Evolutionary conservation across 2,888 invertebrate genomes (phyloP).

Genomic region (Hanleya hanleyi): DNA sequence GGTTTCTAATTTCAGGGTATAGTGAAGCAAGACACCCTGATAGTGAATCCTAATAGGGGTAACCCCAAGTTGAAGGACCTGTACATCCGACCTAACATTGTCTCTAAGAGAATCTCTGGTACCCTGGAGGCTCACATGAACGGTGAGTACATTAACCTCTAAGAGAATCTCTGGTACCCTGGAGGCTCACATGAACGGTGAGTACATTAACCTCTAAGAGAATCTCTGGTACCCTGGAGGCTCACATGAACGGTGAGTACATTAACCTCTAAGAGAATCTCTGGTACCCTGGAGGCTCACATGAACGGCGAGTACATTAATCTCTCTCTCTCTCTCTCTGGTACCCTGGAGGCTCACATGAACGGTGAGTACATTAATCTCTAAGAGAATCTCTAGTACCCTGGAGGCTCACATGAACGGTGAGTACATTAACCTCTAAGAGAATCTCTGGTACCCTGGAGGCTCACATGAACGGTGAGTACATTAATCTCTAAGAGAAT

Average conservation of each 20-base stretch:
- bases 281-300: slow-evolving; percentile 87
- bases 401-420: slow-evolving; percentile 98
- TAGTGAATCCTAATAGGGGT: slow-evolving; percentile 95
- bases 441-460: slow-evolving; percentile 87
- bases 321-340: no score
- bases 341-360: slow-evolving; percentile 89
- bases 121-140: slow-evolving; percentile 94
- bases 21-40: slow-evolving; percentile 97
- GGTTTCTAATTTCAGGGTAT: slow-evolving; percentile 78
- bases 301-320: slow-evolving; percentile 90
- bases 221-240: slow-evolving; percentile 86
- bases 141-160: no score
- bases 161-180: no score
- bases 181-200: no score
- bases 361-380: slow-evolving; percentile 93
- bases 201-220: no score
- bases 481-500: slow-evolving; percentile 92
- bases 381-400: slow-evolving; percentile 82
- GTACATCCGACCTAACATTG: slow-evolving; percentile 99
- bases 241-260: slow-evolving; percentile 93
- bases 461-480: slow-evolving; percentile 93
- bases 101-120: slow-evolving; percentile 86
- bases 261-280: slow-evolving; percentile 88
- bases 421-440: slow-evolving; percentile 78
- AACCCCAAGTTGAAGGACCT: slow-evolving; percentile 98